Base-by-base conservation (phyloP, 1,140 invertebrate genomes). In the Trichonephila inaurata region DNA sequence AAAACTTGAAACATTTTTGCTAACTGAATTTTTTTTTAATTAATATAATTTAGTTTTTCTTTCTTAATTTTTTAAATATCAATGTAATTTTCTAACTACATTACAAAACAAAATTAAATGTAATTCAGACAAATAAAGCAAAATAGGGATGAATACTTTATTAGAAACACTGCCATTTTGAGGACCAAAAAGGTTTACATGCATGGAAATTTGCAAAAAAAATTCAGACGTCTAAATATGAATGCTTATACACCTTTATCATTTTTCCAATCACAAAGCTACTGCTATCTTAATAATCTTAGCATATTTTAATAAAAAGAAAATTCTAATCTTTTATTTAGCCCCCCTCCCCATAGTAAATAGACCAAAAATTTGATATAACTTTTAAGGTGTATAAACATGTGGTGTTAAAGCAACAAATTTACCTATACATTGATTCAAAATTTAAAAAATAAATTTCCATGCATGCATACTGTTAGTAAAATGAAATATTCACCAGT, bases 401-500 rank as follows among this genome's bases (percentile, higher is more conserved):
- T 69, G n/a, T 24, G 10, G 24, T 28, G 14, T 28, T 7, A 64
- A 64, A 19, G 62, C 62, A 64, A 19, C 62, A 64, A 64, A 64
- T 64, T 51, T 18, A 19, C 10, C 5, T 58, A 58, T 10, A 60
- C 1, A 61, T 28, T 28, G n/a, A 85, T 16, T 21, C 10, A 58
- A 60, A 21, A 81, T 81, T 81, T 12, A 16, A 77, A 3, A 77
- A 24, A 77, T 7, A 19, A 85, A 24, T 16, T 61, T 91, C 89
- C 89, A 91, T 91, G 51, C 89, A 91, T 82, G 89, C 33, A 82
- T 81, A 77, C 89, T 77, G 77, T 77, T 58, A 28, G 8, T n/a
- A 61, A 91, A 82, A 91, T 3, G 33, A 85, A 85, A 90, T 91
- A 91, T 91, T 94, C 94, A 97, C 97, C 96, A 97, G 97, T 86